phyloP scores from a whole-genome alignment of 2,113 vertebrate species.

The Mellivora capensis region DNA sequence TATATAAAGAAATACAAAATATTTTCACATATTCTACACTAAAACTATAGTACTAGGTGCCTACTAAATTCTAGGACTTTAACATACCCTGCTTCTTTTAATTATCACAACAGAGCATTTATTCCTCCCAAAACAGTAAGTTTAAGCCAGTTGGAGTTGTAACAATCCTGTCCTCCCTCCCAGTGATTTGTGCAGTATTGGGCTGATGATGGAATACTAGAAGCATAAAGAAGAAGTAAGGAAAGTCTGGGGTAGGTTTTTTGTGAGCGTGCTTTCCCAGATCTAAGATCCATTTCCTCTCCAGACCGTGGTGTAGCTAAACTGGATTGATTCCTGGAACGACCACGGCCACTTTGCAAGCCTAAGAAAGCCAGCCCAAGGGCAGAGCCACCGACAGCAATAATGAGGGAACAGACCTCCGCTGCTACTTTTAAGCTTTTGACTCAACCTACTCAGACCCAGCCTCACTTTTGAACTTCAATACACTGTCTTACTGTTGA shows the following conservation, averaged over 20 bases:
- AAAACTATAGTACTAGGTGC: not conserved
- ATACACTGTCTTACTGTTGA: not conserved
- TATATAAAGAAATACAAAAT: not conserved
- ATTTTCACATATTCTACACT: not conserved
- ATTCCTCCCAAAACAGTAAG: not conserved
- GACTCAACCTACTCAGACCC: not conserved
- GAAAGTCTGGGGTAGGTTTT: not conserved
- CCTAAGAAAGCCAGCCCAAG: not conserved
- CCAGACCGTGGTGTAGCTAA: not conserved
- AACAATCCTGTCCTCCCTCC: not conserved
- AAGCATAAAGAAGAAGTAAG: not conserved
- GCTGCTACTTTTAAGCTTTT: not conserved
- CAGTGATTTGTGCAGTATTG: not conserved
- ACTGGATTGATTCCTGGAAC: not conserved
- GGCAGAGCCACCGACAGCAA: not conserved
- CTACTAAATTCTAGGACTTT: not conserved
- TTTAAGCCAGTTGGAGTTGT: not conserved
- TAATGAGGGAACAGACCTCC: not conserved
- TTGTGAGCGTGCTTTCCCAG: not conserved
- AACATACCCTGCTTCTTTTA: not conserved
- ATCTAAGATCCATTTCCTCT: not conserved
- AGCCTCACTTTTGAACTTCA: not conserved
- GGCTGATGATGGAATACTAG: not conserved
- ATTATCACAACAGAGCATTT: not conserved
- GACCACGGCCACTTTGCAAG: not conserved